Percentiles rank a stretch among this genome's conserved stretches.
Evolutionary conservation across 2,113 vertebrate species (phyloP).

Genomic region (Copsychus sechellarum): DNA sequence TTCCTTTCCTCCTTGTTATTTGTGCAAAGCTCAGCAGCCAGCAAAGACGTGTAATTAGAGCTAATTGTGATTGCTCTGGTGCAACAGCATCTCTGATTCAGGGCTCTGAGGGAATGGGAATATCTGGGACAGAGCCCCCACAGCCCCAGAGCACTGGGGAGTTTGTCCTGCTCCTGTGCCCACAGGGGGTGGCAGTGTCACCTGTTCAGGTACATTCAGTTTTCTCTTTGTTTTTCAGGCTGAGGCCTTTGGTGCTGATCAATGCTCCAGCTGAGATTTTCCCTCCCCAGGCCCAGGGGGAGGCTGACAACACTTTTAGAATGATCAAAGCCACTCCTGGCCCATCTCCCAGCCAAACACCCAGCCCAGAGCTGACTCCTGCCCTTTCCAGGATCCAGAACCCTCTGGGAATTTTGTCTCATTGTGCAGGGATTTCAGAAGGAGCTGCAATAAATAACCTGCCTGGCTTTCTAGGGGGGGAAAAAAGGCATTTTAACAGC

Average conservation of each 20-base stretch:
- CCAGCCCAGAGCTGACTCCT: background rate
- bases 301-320: background rate
- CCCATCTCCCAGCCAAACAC: background rate
- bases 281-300: background rate
- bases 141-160: background rate
- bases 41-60: background rate
- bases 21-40: background rate
- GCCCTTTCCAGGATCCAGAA: background rate
- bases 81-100: background rate
- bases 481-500: background rate
- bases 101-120: background rate
- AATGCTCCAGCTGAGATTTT: background rate
- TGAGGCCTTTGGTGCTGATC: background rate
- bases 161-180: background rate
- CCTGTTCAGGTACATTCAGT: fast-evolving
- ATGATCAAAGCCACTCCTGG: background rate
- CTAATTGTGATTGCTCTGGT: background rate
- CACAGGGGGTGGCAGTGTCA: background rate
- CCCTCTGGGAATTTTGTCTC: background rate
- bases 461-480: background rate
- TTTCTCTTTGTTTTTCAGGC: background rate
- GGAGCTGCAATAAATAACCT: background rate
- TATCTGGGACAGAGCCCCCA: background rate
- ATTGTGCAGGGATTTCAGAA: background rate
- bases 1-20: background rate